Conservation (phyloP, 2,113 vertebrate genomes). For the Python bivittatus region DNA sequence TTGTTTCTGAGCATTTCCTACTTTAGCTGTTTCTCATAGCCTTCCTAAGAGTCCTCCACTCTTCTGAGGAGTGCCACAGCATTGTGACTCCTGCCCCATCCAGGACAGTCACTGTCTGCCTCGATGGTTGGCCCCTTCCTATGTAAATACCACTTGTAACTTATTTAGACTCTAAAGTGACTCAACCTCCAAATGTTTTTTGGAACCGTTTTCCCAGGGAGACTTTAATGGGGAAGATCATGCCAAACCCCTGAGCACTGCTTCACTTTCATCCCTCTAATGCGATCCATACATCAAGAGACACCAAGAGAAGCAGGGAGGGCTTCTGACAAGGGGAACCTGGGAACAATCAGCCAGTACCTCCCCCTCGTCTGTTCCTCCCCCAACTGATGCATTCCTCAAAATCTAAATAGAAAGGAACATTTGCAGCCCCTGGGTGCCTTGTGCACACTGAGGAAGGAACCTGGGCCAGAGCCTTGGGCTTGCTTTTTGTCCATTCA, state of each 20-base stretch:
- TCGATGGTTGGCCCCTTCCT: neutral
- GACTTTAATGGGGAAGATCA: slow-evolving; percentile 71
- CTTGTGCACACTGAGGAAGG: slow-evolving; percentile 30
- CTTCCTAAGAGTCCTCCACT: neutral
- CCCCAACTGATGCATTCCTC: slow-evolving; percentile 58
- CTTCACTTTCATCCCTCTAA: slow-evolving; percentile 73
- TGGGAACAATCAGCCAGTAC: slow-evolving; percentile 69
- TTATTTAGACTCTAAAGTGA: slow-evolving; percentile 45
- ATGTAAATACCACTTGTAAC: slow-evolving; percentile 40
- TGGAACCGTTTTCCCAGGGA: slow-evolving; percentile 68
- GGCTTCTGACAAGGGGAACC: slow-evolving; percentile 69
- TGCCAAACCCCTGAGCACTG: slow-evolving; percentile 72
- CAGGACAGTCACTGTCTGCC: neutral
- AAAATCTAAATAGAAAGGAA: slow-evolving; percentile 62
- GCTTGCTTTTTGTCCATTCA: slow-evolving; percentile 30
- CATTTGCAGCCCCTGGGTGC: slow-evolving; percentile 37
- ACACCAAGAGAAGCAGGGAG: slow-evolving; percentile 62
- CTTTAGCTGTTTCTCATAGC: neutral
- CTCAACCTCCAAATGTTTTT: slow-evolving; percentile 64
- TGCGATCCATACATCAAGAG: slow-evolving; percentile 73
- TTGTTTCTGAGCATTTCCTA: neutral
- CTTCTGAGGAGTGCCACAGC: neutral
- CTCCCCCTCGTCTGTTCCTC: neutral
- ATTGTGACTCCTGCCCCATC: neutral
- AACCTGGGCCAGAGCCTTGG: slow-evolving; percentile 32